Percentiles rank a stretch among this genome's conserved stretches.
Conservation (phyloP, 2,888 invertebrate genomes). For the Drosophila pegasa region DNA sequence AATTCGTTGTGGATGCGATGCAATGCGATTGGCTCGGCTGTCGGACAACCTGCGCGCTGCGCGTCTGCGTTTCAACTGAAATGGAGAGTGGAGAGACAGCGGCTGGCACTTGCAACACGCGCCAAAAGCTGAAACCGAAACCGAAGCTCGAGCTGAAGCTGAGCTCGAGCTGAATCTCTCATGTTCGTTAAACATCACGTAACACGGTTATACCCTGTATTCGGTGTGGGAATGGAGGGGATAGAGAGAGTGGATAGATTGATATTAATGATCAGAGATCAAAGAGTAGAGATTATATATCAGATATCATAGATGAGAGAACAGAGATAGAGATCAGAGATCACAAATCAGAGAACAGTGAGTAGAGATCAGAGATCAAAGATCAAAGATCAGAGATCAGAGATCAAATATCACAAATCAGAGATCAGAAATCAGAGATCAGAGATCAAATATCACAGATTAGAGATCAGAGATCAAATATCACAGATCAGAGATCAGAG, state of each 20-base stretch:
- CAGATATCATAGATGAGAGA: not conserved
- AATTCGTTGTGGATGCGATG: constrained; percentile 7
- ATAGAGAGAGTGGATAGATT: not conserved
- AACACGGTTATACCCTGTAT: constrained; percentile 38
- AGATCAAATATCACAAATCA: not conserved
- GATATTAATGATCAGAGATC: not conserved
- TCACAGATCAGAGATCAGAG: no score
- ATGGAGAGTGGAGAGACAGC: constrained; percentile 60
- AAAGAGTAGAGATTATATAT: not conserved
- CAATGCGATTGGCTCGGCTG: constrained; percentile 8
- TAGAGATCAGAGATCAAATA: no score
- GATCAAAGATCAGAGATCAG: not conserved
- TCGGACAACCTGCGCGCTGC: constrained; percentile 54
- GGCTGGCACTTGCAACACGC: constrained; percentile 60
- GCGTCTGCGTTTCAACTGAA: constrained; percentile 67
- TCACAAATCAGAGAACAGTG: not conserved
- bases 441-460: not conserved
- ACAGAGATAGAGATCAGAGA: no score
- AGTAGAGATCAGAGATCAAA: not conserved
- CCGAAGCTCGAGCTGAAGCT: constrained; percentile 9
- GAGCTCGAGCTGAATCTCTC: constrained; percentile 12
- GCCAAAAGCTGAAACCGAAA: constrained; percentile 30
- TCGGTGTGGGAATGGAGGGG: not conserved
- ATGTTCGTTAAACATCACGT: constrained; percentile 53
- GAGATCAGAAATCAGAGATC: not conserved